Evolutionary conservation across 2,797 vertebrate species (phyloP).

Genomic region (Podargus strigoides): DNA sequence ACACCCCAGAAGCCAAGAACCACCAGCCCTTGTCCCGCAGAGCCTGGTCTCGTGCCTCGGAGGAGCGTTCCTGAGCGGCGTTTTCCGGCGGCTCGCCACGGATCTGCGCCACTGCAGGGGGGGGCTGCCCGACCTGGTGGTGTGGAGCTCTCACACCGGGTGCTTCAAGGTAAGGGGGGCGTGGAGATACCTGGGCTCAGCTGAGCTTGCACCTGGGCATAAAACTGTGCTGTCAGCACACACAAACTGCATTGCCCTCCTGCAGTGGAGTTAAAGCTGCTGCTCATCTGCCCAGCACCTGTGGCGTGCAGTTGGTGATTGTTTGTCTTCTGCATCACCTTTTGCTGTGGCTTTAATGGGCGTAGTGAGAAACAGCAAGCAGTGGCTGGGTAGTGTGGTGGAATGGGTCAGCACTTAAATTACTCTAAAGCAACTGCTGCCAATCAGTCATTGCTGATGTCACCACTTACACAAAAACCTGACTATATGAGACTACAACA

Average conservation of each 20-base stretch:
- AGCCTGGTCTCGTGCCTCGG: constrained; percentile 87
- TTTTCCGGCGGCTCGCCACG: constrained; percentile 81
- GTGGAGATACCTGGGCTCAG: rapidly evolving
- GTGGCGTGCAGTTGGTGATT: rapidly evolving
- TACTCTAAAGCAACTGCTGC: not conserved
- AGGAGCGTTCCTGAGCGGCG: constrained; percentile 84
- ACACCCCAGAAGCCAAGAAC: too few relatives aligned
- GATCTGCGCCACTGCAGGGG: constrained; percentile 89
- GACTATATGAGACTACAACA: not conserved
- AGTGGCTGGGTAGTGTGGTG: not conserved
- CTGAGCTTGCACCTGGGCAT: not conserved
- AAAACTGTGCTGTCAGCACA: not conserved
- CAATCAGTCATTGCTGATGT: not conserved
- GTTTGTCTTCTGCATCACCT: not conserved
- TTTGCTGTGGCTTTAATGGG: not conserved
- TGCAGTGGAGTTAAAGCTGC: not conserved
- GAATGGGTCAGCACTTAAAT: not conserved
- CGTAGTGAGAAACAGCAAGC: not conserved
- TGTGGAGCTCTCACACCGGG: constrained; percentile 81
- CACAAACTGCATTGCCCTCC: not conserved
- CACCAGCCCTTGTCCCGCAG: constrained; percentile 66
- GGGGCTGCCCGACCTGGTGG: constrained; percentile 92
- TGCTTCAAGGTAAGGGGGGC: constrained; percentile 80
- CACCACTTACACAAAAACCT: not conserved
- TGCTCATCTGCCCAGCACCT: not conserved